Evolutionary conservation across 2,888 invertebrate species (phyloP).

Genomic region (Ditula angustiorana): DNA sequence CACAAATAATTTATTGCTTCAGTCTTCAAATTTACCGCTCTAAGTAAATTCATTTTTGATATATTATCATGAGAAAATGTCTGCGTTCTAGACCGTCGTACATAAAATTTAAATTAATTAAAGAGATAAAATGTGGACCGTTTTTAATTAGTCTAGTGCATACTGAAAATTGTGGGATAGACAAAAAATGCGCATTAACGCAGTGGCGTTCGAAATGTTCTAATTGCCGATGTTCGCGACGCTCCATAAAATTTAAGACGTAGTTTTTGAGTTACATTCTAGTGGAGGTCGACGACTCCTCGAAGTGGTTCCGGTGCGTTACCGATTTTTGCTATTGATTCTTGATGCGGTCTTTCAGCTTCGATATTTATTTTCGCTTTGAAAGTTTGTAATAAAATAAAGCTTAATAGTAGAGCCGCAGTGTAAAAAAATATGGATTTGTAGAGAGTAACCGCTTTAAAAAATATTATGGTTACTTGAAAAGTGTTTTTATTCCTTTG

Average conservation of each 20-base stretch:
- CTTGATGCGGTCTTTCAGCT: background rate
- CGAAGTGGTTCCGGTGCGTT: constrained; percentile 40
- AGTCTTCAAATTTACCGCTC: background rate
- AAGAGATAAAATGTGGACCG: constrained; percentile 19
- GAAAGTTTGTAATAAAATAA: background rate
- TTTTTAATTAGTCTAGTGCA: constrained; percentile 51
- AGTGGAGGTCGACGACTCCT: constrained; percentile 68
- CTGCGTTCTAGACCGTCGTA: constrained; percentile 1
- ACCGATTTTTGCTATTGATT: constrained; percentile 41
- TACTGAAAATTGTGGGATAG: constrained; percentile 50
- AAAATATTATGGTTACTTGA: no score
- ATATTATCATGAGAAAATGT: constrained; percentile 5
- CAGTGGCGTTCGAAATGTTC: constrained; percentile 64
- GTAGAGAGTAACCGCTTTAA: no score
- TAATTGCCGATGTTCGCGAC: constrained; percentile 71
- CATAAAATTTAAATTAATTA: constrained; percentile 35
- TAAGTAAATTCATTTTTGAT: constrained; percentile 4
- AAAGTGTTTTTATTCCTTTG: no score
- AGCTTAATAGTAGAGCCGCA: no score
- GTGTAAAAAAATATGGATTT: no score
- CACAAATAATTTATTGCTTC: background rate
- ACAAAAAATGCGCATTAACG: constrained; percentile 29
- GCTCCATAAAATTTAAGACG: constrained; percentile 79
- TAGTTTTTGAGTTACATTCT: constrained; percentile 67
- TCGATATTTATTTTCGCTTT: background rate